These are phyloP conservation scores for Muntiacus reevesi DNA, from an alignment of 2,113 vertebrate genomes.

Conservation along the genomic window DNA sequence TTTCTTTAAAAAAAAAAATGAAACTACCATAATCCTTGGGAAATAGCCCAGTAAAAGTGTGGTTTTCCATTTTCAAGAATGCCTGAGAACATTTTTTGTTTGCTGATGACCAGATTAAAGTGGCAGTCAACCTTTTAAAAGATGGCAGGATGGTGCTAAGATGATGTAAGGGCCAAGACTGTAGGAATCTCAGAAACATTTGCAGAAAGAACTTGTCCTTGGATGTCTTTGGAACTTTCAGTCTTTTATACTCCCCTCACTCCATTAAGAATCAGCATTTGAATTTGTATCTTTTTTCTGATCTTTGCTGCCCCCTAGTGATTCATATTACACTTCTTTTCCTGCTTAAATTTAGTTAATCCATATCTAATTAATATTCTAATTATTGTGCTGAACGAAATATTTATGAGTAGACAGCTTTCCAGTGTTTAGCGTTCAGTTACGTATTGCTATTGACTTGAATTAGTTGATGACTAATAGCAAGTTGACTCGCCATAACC, in stretches of 20 bases:
- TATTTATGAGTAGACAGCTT: neutral
- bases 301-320: slow-evolving; percentile 84
- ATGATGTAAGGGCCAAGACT: neutral
- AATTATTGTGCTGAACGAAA: slow-evolving; percentile 24
- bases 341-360: neutral
- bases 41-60: slow-evolving; percentile 21
- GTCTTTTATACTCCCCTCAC: neutral
- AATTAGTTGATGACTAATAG: too few species aligned
- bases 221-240: neutral
- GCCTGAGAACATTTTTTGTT: neutral
- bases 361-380: neutral
- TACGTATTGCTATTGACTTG: too few species aligned
- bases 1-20: slow-evolving; percentile 52
- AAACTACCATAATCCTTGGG: slow-evolving; percentile 8
- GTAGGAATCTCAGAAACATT: neutral
- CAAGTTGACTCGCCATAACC: neutral
- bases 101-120: slow-evolving; percentile 4
- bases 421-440: neutral
- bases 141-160: neutral
- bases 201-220: neutral
- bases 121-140: neutral
- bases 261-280: slow-evolving; percentile 52
- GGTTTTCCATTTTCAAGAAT: slow-evolving; percentile 28
- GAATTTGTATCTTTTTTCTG: slow-evolving; percentile 65
- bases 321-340: neutral